phyloP scores from a whole-genome alignment of 2,797 vertebrate species.

The Lepus townsendii region DNA sequence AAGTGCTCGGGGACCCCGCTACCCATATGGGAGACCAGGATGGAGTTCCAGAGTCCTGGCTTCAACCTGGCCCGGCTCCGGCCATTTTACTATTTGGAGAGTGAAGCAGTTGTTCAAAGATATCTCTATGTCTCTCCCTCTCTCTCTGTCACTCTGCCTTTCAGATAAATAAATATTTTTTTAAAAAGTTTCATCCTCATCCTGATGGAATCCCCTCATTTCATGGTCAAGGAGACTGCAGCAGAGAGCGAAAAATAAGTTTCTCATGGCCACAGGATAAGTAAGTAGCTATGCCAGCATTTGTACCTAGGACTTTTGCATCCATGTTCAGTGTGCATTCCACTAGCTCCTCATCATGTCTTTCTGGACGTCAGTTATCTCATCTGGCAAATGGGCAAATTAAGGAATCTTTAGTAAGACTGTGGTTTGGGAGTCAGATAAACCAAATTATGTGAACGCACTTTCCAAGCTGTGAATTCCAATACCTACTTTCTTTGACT shows the following conservation, averaged over 20 bases:
- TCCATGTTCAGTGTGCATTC: neutral
- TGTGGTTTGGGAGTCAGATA: neutral
- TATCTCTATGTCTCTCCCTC: too few species aligned
- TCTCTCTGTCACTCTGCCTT: too few species aligned
- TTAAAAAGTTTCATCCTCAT: too few species aligned
- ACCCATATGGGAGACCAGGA: too few species aligned
- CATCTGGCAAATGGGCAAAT: neutral
- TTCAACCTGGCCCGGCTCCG: too few species aligned
- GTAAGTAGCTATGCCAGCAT: neutral
- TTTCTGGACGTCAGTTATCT: neutral
- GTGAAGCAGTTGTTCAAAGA: too few species aligned
- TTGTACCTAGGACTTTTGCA: neutral
- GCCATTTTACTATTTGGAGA: too few species aligned
- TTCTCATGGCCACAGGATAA: neutral
- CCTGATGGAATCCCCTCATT: neutral
- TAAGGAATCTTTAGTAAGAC: neutral
- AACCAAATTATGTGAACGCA: slow-evolving; percentile 21
- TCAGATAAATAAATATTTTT: too few species aligned
- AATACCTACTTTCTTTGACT: too few species aligned
- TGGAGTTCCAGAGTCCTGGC: too few species aligned
- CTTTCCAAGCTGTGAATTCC: neutral
- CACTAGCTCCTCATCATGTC: neutral
- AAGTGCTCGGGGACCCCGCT: too few species aligned
- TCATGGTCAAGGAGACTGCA: neutral
- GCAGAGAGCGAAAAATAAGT: neutral